These are phyloP conservation scores for Gallinago jamesoni DNA, from an alignment of 2,113 vertebrate genomes.

Conservation along the genomic window DNA sequence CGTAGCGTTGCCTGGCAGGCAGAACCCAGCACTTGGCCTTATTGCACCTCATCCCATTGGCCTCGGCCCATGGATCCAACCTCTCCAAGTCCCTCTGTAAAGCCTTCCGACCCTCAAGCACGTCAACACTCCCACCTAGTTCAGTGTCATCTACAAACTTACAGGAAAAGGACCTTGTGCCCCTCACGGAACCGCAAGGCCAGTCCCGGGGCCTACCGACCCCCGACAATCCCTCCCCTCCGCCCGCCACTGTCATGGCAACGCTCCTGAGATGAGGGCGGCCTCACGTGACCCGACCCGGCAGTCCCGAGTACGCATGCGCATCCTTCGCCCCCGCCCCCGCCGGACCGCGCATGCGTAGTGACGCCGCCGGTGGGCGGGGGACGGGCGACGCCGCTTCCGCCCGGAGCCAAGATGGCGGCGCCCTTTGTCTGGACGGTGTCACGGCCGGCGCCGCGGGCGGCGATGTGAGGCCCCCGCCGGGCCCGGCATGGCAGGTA, in stretches of 20 bases:
- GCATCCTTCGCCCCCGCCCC: neutral
- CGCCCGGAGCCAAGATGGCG: slow-evolving; percentile 76
- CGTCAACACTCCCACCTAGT: too few relatives aligned
- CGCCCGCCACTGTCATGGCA: neutral
- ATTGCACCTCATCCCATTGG: too few relatives aligned
- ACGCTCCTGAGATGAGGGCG: neutral
- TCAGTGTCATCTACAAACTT: too few relatives aligned
- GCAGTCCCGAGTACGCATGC: neutral
- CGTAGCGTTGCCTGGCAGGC: too few relatives aligned
- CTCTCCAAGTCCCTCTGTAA: too few relatives aligned
- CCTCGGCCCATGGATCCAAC: too few relatives aligned
- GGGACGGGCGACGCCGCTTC: slow-evolving; percentile 58
- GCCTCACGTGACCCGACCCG: neutral
- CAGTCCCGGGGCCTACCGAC: accelerated
- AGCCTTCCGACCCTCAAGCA: too few relatives aligned
- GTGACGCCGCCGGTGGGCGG: neutral
- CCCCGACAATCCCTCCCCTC: accelerated
- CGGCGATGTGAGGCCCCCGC: neutral
- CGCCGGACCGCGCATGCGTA: neutral
- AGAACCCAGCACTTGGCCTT: too few relatives aligned
- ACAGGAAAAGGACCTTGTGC: accelerated
- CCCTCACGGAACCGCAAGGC: neutral
- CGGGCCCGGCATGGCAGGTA: slow-evolving; percentile 29
- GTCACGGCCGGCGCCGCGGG: slow-evolving; percentile 42
- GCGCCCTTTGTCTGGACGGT: slow-evolving; percentile 76